These are phyloP conservation scores for Vannuccia rotundouncinata DNA, from an alignment of 2,888 invertebrate genomes.

Conservation along the genomic window DNA sequence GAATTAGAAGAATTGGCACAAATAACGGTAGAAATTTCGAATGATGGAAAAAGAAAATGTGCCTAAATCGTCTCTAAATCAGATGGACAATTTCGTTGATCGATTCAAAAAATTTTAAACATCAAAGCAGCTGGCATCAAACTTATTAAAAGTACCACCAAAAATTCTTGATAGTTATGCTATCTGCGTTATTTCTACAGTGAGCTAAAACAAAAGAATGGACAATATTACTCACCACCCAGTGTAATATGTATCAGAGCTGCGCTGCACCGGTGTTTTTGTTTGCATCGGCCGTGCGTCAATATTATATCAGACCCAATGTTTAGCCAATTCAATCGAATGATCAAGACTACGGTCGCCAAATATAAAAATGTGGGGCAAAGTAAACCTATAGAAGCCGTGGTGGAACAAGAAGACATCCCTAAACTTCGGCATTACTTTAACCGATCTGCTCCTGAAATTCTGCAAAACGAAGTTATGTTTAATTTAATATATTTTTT, in stretches of 20 bases:
- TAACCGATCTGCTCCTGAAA: no score
- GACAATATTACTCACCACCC: background rate
- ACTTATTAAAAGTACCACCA: background rate
- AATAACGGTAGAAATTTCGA: background rate
- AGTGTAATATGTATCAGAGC: background rate
- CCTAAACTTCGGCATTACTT: no score
- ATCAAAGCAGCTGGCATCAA: background rate
- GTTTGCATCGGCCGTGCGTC: background rate
- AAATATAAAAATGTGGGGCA: background rate
- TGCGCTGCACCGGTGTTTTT: background rate
- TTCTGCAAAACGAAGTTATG: background rate
- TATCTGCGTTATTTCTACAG: background rate
- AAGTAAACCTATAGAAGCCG: background rate
- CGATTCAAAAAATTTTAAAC: background rate
- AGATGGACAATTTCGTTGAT: background rate
- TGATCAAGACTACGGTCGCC: background rate
- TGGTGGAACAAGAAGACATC: background rate
- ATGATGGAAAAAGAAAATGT: conserved; percentile 1
- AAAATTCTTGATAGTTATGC: background rate
- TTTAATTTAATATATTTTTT: background rate
- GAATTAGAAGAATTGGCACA: background rate
- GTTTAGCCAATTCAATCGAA: background rate
- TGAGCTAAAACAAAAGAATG: background rate
- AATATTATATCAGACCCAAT: background rate
- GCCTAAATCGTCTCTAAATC: background rate